Evolutionary conservation across 2,113 vertebrate species (phyloP), one percentile per base, ranked within the genome.

Genomic region (Sinocyclocheilus anophthalmus): DNA sequence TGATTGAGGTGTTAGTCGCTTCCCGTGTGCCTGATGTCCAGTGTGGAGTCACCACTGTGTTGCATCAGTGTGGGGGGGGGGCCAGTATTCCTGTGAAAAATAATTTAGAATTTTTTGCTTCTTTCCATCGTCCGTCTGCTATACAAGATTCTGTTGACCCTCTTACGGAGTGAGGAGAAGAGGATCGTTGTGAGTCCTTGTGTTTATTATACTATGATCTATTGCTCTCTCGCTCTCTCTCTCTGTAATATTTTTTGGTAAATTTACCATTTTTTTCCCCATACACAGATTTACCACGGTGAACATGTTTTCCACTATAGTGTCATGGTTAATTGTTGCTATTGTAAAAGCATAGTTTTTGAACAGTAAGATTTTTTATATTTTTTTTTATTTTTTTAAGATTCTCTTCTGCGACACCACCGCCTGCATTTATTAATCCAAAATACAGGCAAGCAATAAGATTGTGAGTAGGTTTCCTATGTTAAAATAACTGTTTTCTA

Each of bases 131-230:
- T 55, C 76, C n/a, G n/a, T n/a, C n/a, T n/a, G n/a, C n/a, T n/a
- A n/a, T n/a, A n/a, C n/a, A n/a, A n/a, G n/a, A n/a, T n/a, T n/a
- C 88, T 90, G 80, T 90, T 89, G 91, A 90, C 88, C 89, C 86
- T 90, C 87, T 91, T 88, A 90, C 84, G 63, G 82, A 86, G 84
- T 87, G 87, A 81, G 42, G 81, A 78, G 45, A 67, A 89, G 87
- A 89, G 87, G 82, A 75, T 69, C 48, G 80, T 87, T 79, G 72
- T 70, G 16, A 84, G 88, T 86, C 86, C 88, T 90, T 90, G 86
- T n/a, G n/a, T n/a, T n/a, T n/a, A n/a, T n/a, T n/a, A n/a, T n/a
- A 86, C 83, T 77, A 83, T 88, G 85, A 88, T 83, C 45, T 85
- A 37, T 30, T 6, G 70, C 59, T 87, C 65, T n/a, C 67, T 67